These are phyloP conservation scores for Tinea pellionella DNA, from an alignment of 2,888 invertebrate species.

Conservation along the genomic window DNA sequence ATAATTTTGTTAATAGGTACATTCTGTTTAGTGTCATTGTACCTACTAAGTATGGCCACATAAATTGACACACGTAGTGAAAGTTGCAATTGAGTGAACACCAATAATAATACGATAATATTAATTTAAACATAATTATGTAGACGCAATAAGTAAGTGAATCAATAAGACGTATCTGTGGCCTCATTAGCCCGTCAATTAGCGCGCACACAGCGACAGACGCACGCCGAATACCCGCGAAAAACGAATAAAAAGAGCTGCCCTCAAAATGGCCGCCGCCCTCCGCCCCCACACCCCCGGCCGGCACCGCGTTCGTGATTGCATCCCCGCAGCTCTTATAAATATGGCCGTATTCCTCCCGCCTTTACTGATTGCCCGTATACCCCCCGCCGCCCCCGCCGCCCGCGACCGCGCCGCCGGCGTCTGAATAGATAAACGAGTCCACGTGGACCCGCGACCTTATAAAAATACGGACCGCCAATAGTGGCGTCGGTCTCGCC, in stretches of 20 bases:
- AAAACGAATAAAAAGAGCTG: constrained; percentile 75
- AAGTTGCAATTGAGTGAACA: background rate
- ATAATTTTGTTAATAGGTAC: too few relatives aligned
- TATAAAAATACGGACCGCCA: constrained; percentile 65
- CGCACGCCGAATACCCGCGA: constrained; percentile 49
- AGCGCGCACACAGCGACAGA: constrained; percentile 49
- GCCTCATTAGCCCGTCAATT: constrained; percentile 70
- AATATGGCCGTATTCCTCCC: constrained; percentile 71
- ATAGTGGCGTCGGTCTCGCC: constrained; percentile 30
- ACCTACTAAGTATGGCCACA: background rate
- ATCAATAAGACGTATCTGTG: constrained; percentile 61
- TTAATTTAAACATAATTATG: too few relatives aligned
- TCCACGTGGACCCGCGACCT: constrained; percentile 68
- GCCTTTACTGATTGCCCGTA: constrained; percentile 72
- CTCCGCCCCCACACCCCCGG: constrained; percentile 42
- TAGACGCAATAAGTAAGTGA: too few relatives aligned
- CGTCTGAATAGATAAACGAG: constrained; percentile 72
- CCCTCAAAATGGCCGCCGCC: constrained; percentile 80
- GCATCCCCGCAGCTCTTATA: constrained; percentile 72
- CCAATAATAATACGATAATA: background rate
- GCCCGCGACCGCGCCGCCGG: constrained; percentile 66
- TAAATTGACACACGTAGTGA: constrained; percentile 10
- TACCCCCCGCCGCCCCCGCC: constrained; percentile 42
- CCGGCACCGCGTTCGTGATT: constrained; percentile 66
- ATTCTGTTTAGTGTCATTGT: too few relatives aligned